Base-by-base conservation (phyloP, 2,113 vertebrate species). In the Neodontobutis hainanensis region DNA sequence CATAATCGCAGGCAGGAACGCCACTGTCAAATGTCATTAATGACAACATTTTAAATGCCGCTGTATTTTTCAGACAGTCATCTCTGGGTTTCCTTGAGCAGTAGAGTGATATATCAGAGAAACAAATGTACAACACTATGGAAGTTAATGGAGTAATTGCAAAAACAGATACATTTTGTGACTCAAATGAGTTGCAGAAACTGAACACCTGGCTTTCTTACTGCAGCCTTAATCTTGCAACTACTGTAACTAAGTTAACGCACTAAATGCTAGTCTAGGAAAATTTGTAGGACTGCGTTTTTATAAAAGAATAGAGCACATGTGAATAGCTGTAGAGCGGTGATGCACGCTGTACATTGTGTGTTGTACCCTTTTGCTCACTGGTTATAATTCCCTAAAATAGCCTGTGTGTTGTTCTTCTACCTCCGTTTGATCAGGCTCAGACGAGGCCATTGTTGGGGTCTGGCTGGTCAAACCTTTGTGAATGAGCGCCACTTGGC, bases 371-470 rank as follows among this genome's bases (percentile, higher is more conserved):
- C 34, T n/a, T 38, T 40, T 5, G 34, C 52, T 34, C 53, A 56
- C 48, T 57, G 73, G 7, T 62, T 64, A 42, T 47, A 15, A 72
- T 45, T 62, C 70, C 70, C 79, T 51, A 83, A 82, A 80, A 77
- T 52, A 57, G 51, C 62, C 53, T 1, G 78, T 66, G 61, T 34
- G 52, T 74, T 64, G 35, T 48, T 87, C 82, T 44, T 67, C 61
- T 83, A 42, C 59, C 47, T 51, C 49, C 68, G 78, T 81, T 84
- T 78, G 74, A 86, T 87, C 74, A 70, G 19, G 65, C 70, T 83
- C 81, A 82, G 73, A 83, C 73, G 46, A 79, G 74, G 48, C 70
- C 63, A 70, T 81, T 83, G 81, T 83, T 85, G 59, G 16, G 55
- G 65, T 50, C 66, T 9, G 76, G 62, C 55, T 52, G 53, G 59